These are phyloP conservation scores for Tyto alba DNA, from an alignment of 2,113 vertebrate genomes.

Conservation along the genomic window DNA sequence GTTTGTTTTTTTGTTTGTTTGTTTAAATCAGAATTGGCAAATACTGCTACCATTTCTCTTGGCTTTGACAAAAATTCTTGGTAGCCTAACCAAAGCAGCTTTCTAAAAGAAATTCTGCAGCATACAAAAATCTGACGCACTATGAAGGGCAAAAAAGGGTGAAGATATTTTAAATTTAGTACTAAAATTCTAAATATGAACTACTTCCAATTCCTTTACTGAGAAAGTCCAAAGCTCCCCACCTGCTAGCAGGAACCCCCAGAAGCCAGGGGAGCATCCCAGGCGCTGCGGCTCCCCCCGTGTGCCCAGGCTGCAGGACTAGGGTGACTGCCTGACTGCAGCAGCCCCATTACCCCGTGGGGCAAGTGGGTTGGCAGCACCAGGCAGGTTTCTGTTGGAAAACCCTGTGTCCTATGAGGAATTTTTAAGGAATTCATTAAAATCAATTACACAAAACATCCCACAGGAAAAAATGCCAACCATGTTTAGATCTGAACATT, in stretches of 20 bases:
- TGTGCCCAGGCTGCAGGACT: background rate
- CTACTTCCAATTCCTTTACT: background rate
- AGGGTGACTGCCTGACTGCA: background rate
- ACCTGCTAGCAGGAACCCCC: background rate
- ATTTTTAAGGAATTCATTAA: background rate
- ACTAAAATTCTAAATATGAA: background rate
- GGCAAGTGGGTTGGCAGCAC: background rate
- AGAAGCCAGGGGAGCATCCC: background rate
- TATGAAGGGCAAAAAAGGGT: background rate
- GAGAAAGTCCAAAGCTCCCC: background rate
- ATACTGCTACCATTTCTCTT: rapidly evolving
- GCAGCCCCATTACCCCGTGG: rapidly evolving
- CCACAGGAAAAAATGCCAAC: background rate
- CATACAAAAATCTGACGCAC: background rate
- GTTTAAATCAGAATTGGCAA: background rate
- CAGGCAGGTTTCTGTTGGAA: background rate
- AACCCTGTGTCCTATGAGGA: background rate
- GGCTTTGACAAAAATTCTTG: background rate
- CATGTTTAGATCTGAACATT: background rate
- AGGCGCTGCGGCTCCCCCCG: no score
- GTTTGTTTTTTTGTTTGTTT: no score
- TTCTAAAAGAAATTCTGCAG: background rate
- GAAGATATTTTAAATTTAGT: background rate
- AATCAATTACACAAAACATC: background rate
- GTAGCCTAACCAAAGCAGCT: background rate